Base-by-base conservation (phyloP, 30 jellyfish, hydroid and myxozoan species). In the Hydractinia echinata region DNA sequence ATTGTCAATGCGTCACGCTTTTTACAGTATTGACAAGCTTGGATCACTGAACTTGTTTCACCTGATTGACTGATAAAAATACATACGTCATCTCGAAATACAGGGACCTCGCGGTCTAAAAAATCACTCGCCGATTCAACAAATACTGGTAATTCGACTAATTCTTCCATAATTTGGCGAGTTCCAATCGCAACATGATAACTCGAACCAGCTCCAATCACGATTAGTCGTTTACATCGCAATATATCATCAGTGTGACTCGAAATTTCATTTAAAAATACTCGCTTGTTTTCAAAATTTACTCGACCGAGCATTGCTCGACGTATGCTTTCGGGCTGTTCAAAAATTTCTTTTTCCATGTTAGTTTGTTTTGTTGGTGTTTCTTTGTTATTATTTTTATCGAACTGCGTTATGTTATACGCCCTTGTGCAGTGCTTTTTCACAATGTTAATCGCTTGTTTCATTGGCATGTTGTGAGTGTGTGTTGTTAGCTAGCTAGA, bases 121-220 rank as follows among this genome's bases (percentile, higher is more conserved):
- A 93, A 93, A 71, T 93, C 99, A 76, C 99, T 93, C 5, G 99
- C 96, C 72, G 85, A 78, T 67, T 93, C 99, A 15, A 93, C 96
- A 96, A 93, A 88, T 54, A 93, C 96, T 8, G 99, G 99, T 14
- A 93, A 82, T 81, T 93, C 95, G 15, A 91, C 81, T 67, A 93
- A 72, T 71, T 93, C 99, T 62, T 87, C 96, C 61, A 93, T 93
- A 16, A 88, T 51, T 70, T 93, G 99, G 8, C 99, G 87, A 7
- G 96, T 87, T 20, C 95, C 99, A 58, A 93, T 68, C 16, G 96
- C 96, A 69, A 88, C 72, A 72, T 93, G 96, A 54, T 89, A 93
- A 66, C 96, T 93, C 54, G 99, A 83, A 15, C 96, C 99, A 52
- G 96, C 95, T 11, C 96, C 99, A 72, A 93, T 85, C 89, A 88